Evolutionary conservation across 30 jellyfish, hydroid and myxozoan genomes (phyloP), one percentile per base, ranked within the genome.

Genomic region (Hydractinia echinata): DNA sequence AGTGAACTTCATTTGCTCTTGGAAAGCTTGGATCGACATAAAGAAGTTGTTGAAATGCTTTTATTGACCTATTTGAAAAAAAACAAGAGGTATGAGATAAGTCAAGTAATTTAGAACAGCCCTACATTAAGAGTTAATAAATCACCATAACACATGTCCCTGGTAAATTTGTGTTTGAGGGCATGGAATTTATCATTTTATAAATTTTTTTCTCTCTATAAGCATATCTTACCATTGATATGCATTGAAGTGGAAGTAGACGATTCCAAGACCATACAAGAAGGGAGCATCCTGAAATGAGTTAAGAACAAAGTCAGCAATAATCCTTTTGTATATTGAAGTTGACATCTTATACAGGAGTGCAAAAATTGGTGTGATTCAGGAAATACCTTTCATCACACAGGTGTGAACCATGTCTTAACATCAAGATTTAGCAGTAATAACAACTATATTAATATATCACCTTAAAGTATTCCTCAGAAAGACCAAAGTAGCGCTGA

Each of bases 201-300:
- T 30, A 30, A 30, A 30, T 30, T 30, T 30, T n/a, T 30, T 30
- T 30, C 44, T 30, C 44, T 30, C 44, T 4, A 64, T 64, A n/a
- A 64, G 19, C 0, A 21, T 20, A 16, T 79, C 94, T 76, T 76
- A 94, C 99, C 99, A 94, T 85, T 94, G 99, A 76, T 87, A 94
- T 48, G 99, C 96, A 82, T 94, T 94, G 85, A 87, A 94, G 77
- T 94, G 99, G 79, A 88, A 94, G 81, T 94, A 94, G 7, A 94
- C 99, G 10, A 94, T 88, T 73, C 99, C 99, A 73, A 94, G 90
- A 50, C 99, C 99, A 94, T 94, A 94, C 89, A 94, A 82, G 85
- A 94, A 94, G 14, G 99, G 97, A 66, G 99, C 99, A 82, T 94
- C 99, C 99, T 94, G 66, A 64, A 87, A 82, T 13, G 69, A 53